These are phyloP conservation scores for Drosophila greeni DNA, from an alignment of 2,888 invertebrate species.

Conservation along the genomic window DNA sequence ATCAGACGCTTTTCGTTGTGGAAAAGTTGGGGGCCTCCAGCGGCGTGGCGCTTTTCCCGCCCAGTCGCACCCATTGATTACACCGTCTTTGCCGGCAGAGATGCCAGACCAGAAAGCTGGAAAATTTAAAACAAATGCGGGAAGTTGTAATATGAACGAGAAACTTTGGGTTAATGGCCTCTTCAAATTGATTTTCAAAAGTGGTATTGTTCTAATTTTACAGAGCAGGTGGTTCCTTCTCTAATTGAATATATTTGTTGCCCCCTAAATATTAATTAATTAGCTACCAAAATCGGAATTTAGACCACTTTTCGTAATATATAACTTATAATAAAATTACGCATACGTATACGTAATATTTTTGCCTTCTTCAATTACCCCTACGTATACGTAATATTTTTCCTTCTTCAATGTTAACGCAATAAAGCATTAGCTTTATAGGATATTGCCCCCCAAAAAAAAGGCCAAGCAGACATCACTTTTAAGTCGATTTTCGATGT, in stretches of 20 bases:
- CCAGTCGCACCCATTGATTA: slow-evolving; percentile 17
- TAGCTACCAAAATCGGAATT: neutral
- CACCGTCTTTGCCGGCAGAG: slow-evolving; percentile 1
- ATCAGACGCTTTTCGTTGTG: slow-evolving; percentile 10
- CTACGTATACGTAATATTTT: neutral
- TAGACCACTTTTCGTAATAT: neutral
- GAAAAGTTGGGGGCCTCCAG: slow-evolving; percentile 15
- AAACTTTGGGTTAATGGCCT: neutral
- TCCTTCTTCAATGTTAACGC: too few relatives aligned
- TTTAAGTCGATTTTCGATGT: slow-evolving; percentile 2
- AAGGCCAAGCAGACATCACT: slow-evolving; percentile 1
- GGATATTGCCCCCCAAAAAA: neutral
- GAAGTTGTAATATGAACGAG: neutral
- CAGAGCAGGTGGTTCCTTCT: too few relatives aligned
- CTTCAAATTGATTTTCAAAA: neutral
- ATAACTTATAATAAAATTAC: neutral
- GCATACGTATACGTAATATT: too few relatives aligned
- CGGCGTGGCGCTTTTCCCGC: slow-evolving; percentile 4
- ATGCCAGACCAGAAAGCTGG: neutral
- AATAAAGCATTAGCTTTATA: too few relatives aligned
- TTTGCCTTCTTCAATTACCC: too few relatives aligned
- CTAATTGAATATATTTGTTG: too few relatives aligned
- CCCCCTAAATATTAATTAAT: too few relatives aligned
- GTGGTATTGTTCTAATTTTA: too few relatives aligned
- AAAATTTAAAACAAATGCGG: neutral